phyloP scores from a whole-genome alignment of 2,888 invertebrate genomes.

The Caenorhabditis sulstoni region DNA sequence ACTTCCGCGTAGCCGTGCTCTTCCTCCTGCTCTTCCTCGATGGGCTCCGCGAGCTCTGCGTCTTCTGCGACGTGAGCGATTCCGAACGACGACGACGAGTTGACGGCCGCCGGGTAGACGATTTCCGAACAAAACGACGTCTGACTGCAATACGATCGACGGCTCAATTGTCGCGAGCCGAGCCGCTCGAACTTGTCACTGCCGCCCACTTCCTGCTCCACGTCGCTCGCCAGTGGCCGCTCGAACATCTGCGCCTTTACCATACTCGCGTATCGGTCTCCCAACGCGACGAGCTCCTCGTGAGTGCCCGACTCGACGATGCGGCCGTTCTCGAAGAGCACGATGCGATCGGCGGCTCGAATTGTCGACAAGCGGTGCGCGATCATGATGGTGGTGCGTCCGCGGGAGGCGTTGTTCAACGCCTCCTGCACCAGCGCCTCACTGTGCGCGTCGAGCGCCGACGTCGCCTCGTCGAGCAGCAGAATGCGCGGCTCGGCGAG shows the following conservation, averaged over 20 bases:
- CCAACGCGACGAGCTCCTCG: slow-evolving; percentile 56
- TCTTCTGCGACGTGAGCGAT: too few relatives aligned
- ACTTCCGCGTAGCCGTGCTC: too few relatives aligned
- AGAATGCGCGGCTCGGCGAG: background rate
- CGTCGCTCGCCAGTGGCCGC: too few relatives aligned
- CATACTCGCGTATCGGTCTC: slow-evolving; percentile 59
- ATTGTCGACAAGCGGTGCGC: slow-evolving; percentile 74
- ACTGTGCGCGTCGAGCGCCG: slow-evolving; percentile 7
- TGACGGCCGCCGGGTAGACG: too few relatives aligned
- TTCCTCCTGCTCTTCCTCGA: too few relatives aligned
- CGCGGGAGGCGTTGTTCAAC: background rate
- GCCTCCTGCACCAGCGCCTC: background rate
- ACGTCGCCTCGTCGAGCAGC: slow-evolving; percentile 10
- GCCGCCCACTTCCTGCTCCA: too few relatives aligned
- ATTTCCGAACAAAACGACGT: too few relatives aligned
- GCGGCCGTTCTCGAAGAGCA: slow-evolving; percentile 43
- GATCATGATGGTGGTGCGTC: slow-evolving; percentile 67
- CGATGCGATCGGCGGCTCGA: slow-evolving; percentile 56
- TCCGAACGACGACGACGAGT: too few relatives aligned
- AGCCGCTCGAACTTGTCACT: too few relatives aligned
- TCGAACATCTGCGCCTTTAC: slow-evolving; percentile 27
- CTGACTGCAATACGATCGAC: too few relatives aligned
- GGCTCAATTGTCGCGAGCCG: too few relatives aligned
- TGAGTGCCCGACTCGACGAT: slow-evolving; percentile 59
- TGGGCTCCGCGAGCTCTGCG: too few relatives aligned